Evolutionary conservation across 2,113 vertebrate species (phyloP).

Genomic region (Parus major): DNA sequence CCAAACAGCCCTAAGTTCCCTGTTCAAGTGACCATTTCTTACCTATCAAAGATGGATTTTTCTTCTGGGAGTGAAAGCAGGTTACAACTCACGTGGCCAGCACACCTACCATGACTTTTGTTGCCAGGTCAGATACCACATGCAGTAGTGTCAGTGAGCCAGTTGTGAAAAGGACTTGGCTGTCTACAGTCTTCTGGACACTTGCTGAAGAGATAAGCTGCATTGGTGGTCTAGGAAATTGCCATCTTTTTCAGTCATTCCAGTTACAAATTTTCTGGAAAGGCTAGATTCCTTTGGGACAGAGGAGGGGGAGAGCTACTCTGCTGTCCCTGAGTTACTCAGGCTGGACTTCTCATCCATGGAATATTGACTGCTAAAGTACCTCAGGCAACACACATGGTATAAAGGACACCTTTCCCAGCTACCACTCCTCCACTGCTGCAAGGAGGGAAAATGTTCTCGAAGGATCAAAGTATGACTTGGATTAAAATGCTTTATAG

Average conservation of each 20-base stretch:
- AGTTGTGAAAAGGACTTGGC: not conserved
- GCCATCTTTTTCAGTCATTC: not conserved
- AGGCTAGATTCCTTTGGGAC: not conserved
- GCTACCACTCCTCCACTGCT: not conserved
- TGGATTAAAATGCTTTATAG: not conserved
- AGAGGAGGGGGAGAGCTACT: not conserved
- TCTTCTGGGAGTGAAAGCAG: not conserved
- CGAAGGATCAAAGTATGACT: not conserved
- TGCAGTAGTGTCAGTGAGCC: not conserved
- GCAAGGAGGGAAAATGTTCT: not conserved
- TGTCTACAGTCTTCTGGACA: not conserved
- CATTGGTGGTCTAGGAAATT: not conserved
- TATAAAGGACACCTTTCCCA: not conserved
- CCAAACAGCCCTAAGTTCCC: rapidly evolving
- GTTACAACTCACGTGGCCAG: not conserved
- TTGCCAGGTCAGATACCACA: not conserved
- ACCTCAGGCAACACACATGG: not conserved
- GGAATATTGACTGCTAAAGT: not conserved
- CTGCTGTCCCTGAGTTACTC: not conserved
- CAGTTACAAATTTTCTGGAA: not conserved
- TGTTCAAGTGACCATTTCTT: not conserved
- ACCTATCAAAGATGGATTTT: not conserved
- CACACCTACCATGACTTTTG: not conserved
- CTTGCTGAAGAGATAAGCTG: not conserved
- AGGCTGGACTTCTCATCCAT: not conserved